A percentile compares a stretch with the other conserved stretches of the same genome.
Conservation (phyloP, 1,140 invertebrate species). For the Chionoecetes opilio region DNA sequence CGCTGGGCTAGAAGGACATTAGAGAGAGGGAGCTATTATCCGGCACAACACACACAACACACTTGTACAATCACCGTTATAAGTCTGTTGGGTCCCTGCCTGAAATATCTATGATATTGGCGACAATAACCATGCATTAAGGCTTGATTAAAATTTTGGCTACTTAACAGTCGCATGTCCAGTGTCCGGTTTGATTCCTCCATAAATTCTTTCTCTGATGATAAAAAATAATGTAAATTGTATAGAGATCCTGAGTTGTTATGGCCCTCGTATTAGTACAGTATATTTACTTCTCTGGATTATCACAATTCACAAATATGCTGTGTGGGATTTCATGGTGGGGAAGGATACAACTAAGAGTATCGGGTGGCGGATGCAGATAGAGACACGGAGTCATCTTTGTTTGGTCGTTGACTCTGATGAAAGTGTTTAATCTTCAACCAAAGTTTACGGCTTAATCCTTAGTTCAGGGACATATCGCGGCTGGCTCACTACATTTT, state of each 20-base stretch:
- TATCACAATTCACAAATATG: neutral
- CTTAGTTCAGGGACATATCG: constrained; percentile 22
- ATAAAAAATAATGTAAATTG: neutral
- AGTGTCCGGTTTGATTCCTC: neutral
- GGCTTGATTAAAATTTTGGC: constrained; percentile 78
- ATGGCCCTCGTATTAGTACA: no score
- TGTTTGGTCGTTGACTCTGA: neutral
- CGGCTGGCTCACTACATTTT: neutral
- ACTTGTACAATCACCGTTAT: constrained; percentile 40
- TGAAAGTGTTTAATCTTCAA: constrained; percentile 66
- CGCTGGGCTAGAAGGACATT: no score
- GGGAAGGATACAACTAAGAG: neutral
- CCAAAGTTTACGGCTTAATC: constrained; percentile 63
- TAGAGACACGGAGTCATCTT: neutral
- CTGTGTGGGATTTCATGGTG: neutral
- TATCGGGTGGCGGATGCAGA: neutral
- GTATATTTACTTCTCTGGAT: no score
- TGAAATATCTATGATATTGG: constrained; percentile 57
- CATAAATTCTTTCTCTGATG: neutral
- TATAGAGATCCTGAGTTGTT: neutral
- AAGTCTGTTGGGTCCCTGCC: constrained; percentile 28
- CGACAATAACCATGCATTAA: constrained; percentile 75
- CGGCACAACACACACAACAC: constrained; percentile 37
- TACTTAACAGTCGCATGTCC: constrained; percentile 63
- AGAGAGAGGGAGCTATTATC: neutral